phyloP scores from a whole-genome alignment of 2,113 vertebrate species.

The Mesembrinibis cayennensis region DNA sequence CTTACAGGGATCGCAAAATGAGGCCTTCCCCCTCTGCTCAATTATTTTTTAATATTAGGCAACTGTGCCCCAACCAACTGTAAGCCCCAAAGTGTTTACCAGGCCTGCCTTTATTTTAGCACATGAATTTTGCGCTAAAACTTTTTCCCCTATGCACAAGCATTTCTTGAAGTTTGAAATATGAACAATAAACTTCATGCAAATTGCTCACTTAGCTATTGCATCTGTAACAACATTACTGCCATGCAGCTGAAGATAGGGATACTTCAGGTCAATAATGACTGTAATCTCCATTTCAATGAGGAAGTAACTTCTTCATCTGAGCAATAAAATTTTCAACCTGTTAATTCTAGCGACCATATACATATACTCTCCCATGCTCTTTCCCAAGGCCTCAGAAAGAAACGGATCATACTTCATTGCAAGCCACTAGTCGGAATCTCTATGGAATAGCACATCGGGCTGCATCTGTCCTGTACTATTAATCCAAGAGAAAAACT shows the following conservation, averaged over 20 bases:
- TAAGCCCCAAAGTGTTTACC: background rate
- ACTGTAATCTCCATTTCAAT: background rate
- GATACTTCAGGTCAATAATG: background rate
- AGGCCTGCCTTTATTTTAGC: background rate
- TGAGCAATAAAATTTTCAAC: background rate
- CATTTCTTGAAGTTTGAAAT: background rate
- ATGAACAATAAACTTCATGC: background rate
- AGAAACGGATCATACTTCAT: background rate
- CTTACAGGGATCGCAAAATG: background rate
- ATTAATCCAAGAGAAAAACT: background rate
- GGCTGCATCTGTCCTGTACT: background rate
- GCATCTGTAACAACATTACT: background rate
- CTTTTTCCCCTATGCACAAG: background rate
- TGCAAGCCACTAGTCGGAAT: background rate
- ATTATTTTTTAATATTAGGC: background rate
- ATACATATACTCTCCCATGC: background rate
- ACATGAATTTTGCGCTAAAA: background rate
- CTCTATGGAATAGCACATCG: background rate
- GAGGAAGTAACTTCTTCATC: background rate
- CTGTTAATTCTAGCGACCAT: background rate
- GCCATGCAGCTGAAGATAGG: background rate
- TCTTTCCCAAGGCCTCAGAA: background rate
- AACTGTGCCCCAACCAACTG: background rate
- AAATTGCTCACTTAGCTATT: background rate
- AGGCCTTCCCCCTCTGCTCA: background rate